Base-by-base conservation (phyloP, 1,140 invertebrate genomes). In the Ganaspis sp. region DNA sequence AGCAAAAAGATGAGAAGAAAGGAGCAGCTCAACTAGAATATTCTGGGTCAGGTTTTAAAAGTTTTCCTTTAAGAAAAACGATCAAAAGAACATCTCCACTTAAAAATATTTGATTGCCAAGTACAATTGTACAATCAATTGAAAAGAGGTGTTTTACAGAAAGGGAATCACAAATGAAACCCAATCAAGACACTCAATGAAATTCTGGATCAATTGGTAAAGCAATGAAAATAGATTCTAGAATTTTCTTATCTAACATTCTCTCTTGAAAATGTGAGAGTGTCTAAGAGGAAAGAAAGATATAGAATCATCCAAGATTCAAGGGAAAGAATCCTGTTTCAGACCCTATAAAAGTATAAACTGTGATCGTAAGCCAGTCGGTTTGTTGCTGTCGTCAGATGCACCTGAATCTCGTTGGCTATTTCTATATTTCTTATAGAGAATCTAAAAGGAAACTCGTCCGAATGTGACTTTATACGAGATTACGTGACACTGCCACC, bases 311-410 rank as follows among this genome's bases (percentile, higher is more conserved):
- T 58, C 53, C 53, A 23, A 49, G 45, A 70, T 75, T 75, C 34
- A 29, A 40, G 70, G 69, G 69, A 45, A 42, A 70, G 70, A 75
- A 76, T 76, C 74, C 21, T 72, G 69, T 38, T 58, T 53, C 29
- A 19, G 29, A 71, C 54, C 45, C 49, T 34, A 70, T 75, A 70
- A 75, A 75, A 75, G 73, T 53, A 70, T 70, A 58, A 75, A 75
- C 49, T 70, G 19, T 4, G 34, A 6, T 71, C 74, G 74, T 75
- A 75, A 71, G 49, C 69, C 45, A 58, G 45, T 72, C 17, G 19
- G 9, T 53, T 38, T 45, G 4, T 40, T 49, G 37, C 69, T 72
- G 70, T 38, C 74, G 58, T 70, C 69, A 72, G 19, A 64, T 64
- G 58, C 23, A 64, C 26, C 58, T 64, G 58, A 54, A 38, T 72